These are phyloP conservation scores for Scaptomyza polygonia DNA, from an alignment of 2,888 invertebrate genomes.

Conservation along the genomic window DNA sequence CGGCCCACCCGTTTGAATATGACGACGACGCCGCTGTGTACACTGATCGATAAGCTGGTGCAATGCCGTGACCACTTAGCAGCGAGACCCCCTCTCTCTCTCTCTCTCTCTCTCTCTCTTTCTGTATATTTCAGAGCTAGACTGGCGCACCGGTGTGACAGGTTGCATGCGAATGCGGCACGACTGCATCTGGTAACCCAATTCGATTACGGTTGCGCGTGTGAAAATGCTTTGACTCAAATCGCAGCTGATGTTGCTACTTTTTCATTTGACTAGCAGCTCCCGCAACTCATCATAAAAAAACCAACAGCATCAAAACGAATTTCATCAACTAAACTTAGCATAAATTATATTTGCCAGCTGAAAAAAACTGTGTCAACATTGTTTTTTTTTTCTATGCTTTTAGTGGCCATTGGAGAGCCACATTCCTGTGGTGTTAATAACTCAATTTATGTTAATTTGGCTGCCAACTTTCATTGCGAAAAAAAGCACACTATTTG, in stretches of 20 bases:
- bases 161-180: constrained; percentile 76
- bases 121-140: constrained; percentile 1
- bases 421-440: constrained; percentile 68
- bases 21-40: constrained; percentile 57
- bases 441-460: constrained; percentile 65
- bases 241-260: constrained; percentile 24
- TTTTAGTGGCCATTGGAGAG: constrained; percentile 39
- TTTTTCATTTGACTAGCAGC: constrained; percentile 17
- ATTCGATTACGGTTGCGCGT: constrained; percentile 74
- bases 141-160: constrained; percentile 66
- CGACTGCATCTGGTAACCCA: constrained; percentile 78
- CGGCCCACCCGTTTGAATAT: constrained; percentile 21
- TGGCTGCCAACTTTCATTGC: constrained; percentile 60
- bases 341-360: constrained; percentile 59
- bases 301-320: constrained; percentile 28
- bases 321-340: constrained; percentile 61
- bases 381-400: constrained; percentile 7
- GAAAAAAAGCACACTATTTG: constrained; percentile 23
- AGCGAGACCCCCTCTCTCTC: not conserved
- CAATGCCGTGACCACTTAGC: constrained; percentile 73
- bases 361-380: constrained; percentile 58
- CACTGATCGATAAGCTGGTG: constrained; percentile 70
- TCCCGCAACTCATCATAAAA: constrained; percentile 59
- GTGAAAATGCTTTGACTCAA: constrained; percentile 61
- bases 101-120: not conserved